These are phyloP conservation scores for Anseranas semipalmata DNA, from an alignment of 2,113 vertebrate species.

Conservation along the genomic window DNA sequence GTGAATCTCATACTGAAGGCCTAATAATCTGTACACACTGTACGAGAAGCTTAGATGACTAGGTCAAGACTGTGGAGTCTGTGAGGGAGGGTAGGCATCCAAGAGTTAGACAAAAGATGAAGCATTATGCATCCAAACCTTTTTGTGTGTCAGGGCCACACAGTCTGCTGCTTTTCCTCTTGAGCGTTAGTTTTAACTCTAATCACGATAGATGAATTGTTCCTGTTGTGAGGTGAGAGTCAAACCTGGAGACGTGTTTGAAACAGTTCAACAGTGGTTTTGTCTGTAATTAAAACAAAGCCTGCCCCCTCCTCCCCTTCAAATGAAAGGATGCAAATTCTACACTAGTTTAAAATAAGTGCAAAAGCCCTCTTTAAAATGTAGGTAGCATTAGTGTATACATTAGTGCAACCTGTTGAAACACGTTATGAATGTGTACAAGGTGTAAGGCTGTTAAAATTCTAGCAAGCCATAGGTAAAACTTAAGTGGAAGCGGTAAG, in stretches of 20 bases:
- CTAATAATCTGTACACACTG: neutral
- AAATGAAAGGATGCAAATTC: neutral
- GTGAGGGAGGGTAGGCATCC: neutral
- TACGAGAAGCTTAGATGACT: neutral
- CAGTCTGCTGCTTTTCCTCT: neutral
- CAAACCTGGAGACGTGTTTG: neutral
- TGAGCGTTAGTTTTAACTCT: neutral
- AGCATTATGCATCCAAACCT: neutral
- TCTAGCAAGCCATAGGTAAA: neutral
- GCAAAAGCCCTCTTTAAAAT: neutral
- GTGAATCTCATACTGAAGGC: neutral
- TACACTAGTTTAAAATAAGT: neutral
- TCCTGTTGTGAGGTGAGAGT: neutral
- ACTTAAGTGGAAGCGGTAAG: neutral
- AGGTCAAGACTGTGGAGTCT: neutral
- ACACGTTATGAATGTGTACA: neutral
- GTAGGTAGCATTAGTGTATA: neutral
- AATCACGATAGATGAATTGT: neutral
- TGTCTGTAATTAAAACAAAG: neutral
- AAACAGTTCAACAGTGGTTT: neutral
- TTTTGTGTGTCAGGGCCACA: neutral
- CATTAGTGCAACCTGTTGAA: neutral
- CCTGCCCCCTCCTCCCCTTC: rapidly evolving
- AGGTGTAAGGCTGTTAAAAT: neutral
- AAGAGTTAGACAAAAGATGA: neutral